Evolutionary conservation across 2,888 invertebrate species (phyloP), one percentile per base, ranked within the genome.

Genomic region (Pseudococcus longispinus): DNA sequence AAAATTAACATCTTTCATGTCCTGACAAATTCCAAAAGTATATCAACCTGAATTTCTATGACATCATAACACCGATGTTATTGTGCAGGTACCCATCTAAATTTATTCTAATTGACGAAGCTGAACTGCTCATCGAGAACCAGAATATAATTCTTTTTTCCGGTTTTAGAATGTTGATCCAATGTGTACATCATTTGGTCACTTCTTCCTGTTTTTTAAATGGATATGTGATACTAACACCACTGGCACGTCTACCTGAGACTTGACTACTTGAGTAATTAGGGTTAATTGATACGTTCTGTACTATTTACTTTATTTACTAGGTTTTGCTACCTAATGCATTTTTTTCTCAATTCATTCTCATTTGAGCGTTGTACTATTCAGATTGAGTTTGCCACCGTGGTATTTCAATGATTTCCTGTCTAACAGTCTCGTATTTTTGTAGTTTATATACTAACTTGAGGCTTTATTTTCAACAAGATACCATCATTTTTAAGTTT

Each of bases 21-120:
- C n/a, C n/a, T 15, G 3, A 51, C 8, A 51, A 51, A 51, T 51
- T 51, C 55, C 23, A 11, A 60, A 55, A 23, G 23, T 11, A 60
- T 60, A 60, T 60, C 9, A 60, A 60, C 23, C 60, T 23, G 23
- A 60, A 60, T 23, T 6, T 9, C 8, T 60, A 60, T 60, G 60
- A 60, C 60, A 60, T 60, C 20, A 60, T 23, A 20, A 23, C 55
- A 55, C n/a, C 9, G n/a, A 18, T 51, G 60, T 60, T 60, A 60
- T 8, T 74, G 6, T 29, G 15, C 44, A 15, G 44, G 44, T 32
- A 74, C 32, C 18, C 29, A 32, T 37, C 32, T 74, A 74, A 74
- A 29, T 74, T 74, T 74, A 74, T 32, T 74, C 74, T 74, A 74
- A 74, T 74, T 74, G 74, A 74, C 74, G n/a, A n/a, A n/a, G 70